Evolutionary conservation across 2,113 vertebrate genomes (phyloP), one percentile per base, ranked within the genome.

Genomic region (Rousettus leschenaultii): DNA sequence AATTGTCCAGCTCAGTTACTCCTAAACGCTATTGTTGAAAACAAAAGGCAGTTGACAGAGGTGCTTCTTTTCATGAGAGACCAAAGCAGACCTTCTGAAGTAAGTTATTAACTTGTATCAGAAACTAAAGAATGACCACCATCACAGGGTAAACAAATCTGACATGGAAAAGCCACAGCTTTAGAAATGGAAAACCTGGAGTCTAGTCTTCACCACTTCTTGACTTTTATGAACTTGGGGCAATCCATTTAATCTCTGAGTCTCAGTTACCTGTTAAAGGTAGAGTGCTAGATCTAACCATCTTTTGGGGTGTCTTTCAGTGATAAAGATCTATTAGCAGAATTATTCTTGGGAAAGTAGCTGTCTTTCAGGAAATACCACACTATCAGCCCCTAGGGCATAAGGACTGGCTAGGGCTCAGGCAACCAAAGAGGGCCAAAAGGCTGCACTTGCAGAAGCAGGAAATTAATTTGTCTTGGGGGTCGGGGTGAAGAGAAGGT

Each of bases 321-420:
- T 6, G 3, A 24, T 45, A 59, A 59, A 73, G 21, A 77, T 78
- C 68, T 89, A 78, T 75, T 83, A 86, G 51, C 61, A 66, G 93
- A 86, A 82, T 92, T 96, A 55, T 86, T 90, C 70, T 86, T 94
- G 88, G 85, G 70, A 86, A 68, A 85, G 85, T 59, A 92, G 74
- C 88, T 71, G 79, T 65, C 74, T 95, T 95, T 95, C 94, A 93
- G 92, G 96, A 96, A 96, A 93, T 89, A 82, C 73, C 87, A 91
- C 14, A 91, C 14, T n/a, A 77, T 51, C 86, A 90, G 59, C 89
- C 89, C 88, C 68, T 40, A 95, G 28, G 68, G 91, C n/a, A 48
- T 63, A 74, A 73, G 73, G 73, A 68, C 83, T 93, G 90, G 83
- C 77, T 75, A 84, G 86, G 65, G 30, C 75, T 95, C 71, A 53